Conservation (phyloP, 2,888 invertebrate species). For the Teleiodes luculella region DNA sequence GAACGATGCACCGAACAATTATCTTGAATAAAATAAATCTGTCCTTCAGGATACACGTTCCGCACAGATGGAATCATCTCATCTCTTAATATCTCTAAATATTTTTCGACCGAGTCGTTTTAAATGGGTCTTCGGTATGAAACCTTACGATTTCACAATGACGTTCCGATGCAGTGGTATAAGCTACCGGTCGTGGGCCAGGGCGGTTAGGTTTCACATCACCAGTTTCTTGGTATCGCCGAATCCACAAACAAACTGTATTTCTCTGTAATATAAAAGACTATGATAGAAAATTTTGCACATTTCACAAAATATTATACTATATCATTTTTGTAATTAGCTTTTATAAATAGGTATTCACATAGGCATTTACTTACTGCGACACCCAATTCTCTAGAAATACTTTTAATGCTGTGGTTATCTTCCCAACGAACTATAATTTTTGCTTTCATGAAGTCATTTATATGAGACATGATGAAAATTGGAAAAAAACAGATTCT, state of each 20-base stretch:
- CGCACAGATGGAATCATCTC: constrained; percentile 4
- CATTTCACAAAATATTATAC: no score
- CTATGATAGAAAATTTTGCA: no score
- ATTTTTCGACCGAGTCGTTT: background rate
- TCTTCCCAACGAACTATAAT: no score
- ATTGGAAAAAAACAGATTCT: no score
- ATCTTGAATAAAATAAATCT: constrained; percentile 1
- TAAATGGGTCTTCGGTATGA: background rate
- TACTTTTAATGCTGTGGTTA: no score
- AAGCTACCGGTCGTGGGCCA: background rate
- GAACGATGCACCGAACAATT: constrained; percentile 1
- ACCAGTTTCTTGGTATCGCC: background rate
- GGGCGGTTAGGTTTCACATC: background rate
- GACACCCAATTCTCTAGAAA: no score
- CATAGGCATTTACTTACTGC: no score
- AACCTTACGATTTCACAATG: background rate
- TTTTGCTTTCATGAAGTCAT: no score
- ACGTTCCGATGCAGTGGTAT: background rate
- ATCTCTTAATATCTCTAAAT: constrained; percentile 9
- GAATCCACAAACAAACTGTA: background rate
- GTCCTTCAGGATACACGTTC: background rate
- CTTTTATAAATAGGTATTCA: no score
- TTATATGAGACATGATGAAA: no score
- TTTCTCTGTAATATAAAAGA: constrained; percentile 2
- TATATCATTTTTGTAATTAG: no score